Conservation (phyloP, 2,888 invertebrate genomes). For the Tetranychus truncatus region DNA sequence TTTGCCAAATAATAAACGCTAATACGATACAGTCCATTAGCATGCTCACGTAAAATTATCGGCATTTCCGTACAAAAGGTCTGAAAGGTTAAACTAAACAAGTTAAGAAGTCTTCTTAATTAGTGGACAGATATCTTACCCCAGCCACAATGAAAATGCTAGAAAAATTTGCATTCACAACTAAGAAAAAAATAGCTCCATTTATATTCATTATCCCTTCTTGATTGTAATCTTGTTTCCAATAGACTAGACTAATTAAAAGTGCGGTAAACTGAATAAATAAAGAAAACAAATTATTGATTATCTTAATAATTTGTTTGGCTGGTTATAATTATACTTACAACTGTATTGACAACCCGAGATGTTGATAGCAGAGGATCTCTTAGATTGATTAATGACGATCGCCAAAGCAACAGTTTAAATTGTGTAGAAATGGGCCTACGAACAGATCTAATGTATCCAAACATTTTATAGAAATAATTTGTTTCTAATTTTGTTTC, state of each 20-base stretch:
- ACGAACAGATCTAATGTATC: slow-evolving; percentile 44
- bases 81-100: neutral
- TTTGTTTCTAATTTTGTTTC: slow-evolving; percentile 6
- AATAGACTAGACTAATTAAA: slow-evolving; percentile 34
- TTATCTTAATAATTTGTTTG: neutral
- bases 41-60: slow-evolving; percentile 68
- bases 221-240: slow-evolving; percentile 42
- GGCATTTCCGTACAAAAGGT: slow-evolving; percentile 47
- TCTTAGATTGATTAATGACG: slow-evolving; percentile 66
- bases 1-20: slow-evolving; percentile 80
- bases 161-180: slow-evolving; percentile 85
- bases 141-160: slow-evolving; percentile 85
- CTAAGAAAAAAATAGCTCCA: slow-evolving; percentile 70
- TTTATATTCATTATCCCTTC: slow-evolving; percentile 86
- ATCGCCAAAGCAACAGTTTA: slow-evolving; percentile 39
- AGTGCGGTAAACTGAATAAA: slow-evolving; percentile 28
- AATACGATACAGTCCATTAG: slow-evolving; percentile 72
- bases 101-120: neutral
- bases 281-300: neutral
- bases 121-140: slow-evolving; percentile 41
- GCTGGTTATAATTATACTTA: slow-evolving; percentile 37
- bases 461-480: slow-evolving; percentile 28
- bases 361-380: slow-evolving; percentile 79
- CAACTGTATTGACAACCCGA: slow-evolving; percentile 65
- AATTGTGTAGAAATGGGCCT: neutral